Conservation (phyloP, 92 coral and sea anemone genomes). For the Palythoa grandiflora region DNA sequence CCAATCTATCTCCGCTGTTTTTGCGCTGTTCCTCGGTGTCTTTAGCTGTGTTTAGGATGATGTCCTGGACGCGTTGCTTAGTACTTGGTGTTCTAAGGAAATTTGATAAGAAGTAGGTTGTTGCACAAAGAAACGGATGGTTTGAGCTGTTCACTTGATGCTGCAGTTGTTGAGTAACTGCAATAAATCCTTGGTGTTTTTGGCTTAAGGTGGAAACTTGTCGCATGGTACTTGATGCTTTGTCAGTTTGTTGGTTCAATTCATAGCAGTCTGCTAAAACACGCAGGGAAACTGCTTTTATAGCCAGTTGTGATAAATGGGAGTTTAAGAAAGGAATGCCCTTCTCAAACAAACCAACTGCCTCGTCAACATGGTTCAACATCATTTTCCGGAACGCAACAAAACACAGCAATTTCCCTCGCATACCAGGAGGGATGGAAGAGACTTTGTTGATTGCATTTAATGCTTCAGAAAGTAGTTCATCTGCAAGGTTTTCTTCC, state of each 20-base stretch:
- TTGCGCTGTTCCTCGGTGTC: background rate
- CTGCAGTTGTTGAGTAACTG: background rate
- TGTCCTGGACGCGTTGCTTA: background rate
- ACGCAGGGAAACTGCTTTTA: background rate
- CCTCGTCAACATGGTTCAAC: background rate
- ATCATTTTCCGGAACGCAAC: background rate
- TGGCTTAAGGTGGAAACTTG: background rate
- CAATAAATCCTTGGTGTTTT: background rate
- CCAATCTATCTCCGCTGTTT: background rate
- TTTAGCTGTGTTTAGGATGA: background rate
- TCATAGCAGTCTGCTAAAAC: conserved; percentile 2
- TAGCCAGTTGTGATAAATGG: background rate
- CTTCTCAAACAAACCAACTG: background rate
- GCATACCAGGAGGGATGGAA: background rate
- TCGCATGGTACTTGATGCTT: background rate
- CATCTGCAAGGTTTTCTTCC: background rate
- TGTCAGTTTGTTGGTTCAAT: background rate
- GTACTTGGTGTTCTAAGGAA: background rate
- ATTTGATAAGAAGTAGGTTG: background rate
- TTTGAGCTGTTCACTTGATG: background rate
- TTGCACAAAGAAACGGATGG: background rate
- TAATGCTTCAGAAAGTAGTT: background rate
- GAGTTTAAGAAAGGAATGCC: background rate
- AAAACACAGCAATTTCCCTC: background rate
- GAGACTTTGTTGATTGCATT: background rate